These are phyloP conservation scores for Ochropleura leucogaster DNA, from an alignment of 2,888 invertebrate species.

Conservation along the genomic window DNA sequence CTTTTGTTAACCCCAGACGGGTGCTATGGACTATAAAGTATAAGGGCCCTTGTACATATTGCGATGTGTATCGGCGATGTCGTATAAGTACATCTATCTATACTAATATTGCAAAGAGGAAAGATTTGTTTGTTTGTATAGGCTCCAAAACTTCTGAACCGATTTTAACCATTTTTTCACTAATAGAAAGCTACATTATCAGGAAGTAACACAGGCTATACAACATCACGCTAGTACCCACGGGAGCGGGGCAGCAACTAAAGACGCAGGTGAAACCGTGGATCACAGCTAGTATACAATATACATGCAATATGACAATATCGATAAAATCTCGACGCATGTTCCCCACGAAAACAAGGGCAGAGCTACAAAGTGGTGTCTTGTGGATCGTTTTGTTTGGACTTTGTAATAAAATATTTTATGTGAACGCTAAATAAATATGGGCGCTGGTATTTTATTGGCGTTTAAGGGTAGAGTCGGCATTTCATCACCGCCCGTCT, in stretches of 20 bases:
- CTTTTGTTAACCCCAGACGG: conserved; percentile 58
- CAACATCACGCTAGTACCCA: too few relatives aligned
- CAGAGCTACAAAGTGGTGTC: conserved; percentile 59
- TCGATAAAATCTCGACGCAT: conserved; percentile 63
- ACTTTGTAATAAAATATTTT: conserved; percentile 66
- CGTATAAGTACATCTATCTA: conserved; percentile 14
- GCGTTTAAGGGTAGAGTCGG: conserved; percentile 53
- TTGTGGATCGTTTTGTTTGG: conserved; percentile 58
- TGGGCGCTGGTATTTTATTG: conserved; percentile 61
- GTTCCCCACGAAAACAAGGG: conserved; percentile 59
- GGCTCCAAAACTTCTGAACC: too few relatives aligned
- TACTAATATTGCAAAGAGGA: too few relatives aligned
- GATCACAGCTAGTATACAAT: conserved; percentile 2
- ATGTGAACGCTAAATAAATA: conserved; percentile 61
- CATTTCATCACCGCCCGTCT: conserved; percentile 59
- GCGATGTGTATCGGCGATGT: conserved; percentile 51
- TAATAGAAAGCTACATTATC: too few relatives aligned
- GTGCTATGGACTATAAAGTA: conserved; percentile 46
- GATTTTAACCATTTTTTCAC: too few relatives aligned
- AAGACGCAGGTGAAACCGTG: too few relatives aligned
- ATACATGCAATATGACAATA: conserved; percentile 64
- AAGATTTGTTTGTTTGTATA: too few relatives aligned
- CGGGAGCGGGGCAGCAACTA: too few relatives aligned
- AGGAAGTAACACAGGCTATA: too few relatives aligned
- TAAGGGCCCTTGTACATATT: conserved; percentile 50